These are phyloP conservation scores for Speoplatyrhinus poulsoni DNA, from an alignment of 2,113 vertebrate genomes.

Conservation along the genomic window DNA sequence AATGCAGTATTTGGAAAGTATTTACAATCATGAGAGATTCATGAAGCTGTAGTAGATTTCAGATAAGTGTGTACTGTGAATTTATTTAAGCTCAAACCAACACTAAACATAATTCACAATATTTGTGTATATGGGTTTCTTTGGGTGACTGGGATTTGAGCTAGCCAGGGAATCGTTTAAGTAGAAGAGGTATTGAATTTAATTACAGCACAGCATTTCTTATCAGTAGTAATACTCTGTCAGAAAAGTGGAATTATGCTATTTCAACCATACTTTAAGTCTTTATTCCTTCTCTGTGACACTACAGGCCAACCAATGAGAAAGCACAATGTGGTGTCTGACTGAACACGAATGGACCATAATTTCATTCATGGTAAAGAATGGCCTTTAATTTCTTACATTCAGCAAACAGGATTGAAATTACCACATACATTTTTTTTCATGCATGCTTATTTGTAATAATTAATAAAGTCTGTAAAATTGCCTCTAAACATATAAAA, in stretches of 20 bases:
- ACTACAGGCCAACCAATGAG: slow-evolving; percentile 9
- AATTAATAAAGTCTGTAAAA: slow-evolving; percentile 29
- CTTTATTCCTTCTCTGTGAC: neutral
- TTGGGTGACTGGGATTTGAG: slow-evolving; percentile 6
- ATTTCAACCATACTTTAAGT: neutral
- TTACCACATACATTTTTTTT: slow-evolving; percentile 38
- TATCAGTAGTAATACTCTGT: too few species aligned
- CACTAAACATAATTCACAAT: slow-evolving; percentile 6
- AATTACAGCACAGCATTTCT: too few species aligned
- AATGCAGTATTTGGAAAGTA: neutral
- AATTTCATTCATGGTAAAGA: slow-evolving; percentile 39
- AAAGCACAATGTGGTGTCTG: neutral
- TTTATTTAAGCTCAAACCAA: slow-evolving; percentile 10
- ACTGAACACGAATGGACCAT: slow-evolving; percentile 23
- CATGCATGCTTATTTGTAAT: slow-evolving; percentile 24
- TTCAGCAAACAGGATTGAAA: slow-evolving; percentile 26
- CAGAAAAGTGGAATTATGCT: too few species aligned
- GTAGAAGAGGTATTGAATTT: neutral
- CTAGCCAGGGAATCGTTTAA: slow-evolving; percentile 19
- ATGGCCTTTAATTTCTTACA: slow-evolving; percentile 19
- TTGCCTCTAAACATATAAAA: slow-evolving; percentile 22
- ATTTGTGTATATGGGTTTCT: slow-evolving; percentile 2
- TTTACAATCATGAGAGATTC: slow-evolving; percentile 9
- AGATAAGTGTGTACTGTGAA: slow-evolving; percentile 1
- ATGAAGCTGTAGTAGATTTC: slow-evolving; percentile 2